Evolutionary conservation across 1,140 invertebrate species (phyloP), one percentile per base, ranked within the genome.

Genomic region (Cotesia vestalis): DNA sequence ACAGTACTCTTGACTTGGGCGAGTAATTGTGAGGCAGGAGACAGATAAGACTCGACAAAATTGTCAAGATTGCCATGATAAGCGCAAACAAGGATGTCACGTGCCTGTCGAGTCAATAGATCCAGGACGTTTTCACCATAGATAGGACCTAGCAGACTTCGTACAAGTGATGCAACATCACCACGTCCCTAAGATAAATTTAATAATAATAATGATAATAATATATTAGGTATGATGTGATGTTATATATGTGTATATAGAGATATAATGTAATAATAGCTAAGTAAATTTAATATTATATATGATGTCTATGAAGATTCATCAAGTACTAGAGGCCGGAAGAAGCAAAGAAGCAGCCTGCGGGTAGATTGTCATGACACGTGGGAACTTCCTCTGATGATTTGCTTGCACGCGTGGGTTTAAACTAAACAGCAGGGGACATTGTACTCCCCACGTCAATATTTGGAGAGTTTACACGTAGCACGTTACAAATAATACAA

Each of bases 31-130:
- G 89, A 87, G 57, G 91, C 91, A 71, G 91, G 91, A 69, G 87
- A 86, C 78, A 91, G 88, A 83, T 91, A 92, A 71, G 89, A 88
- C 72, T 86, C 86, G 76, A 91, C 88, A 79, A 92, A 92, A 76
- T 86, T 87, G 59, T 86, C 83, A 77, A 92, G 81, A 81, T 90
- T 89, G 36, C 90, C 91, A 66, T 89, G 88, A 84, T 90, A 92
- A 75, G 88, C 88, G 79, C 89, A 91, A 36, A 91, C 89, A 73
- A 92, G 88, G 62, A 91, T 86, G 81, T 92, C 90, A 73, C 91
- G 88, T 59, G 91, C 91, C 83, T 92, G 90, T 66, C 90, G 87
- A 72, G 91, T 89, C 79, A 92, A 83, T 77, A 89, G 87, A 78
- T 89, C 87, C 81, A 89, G 86, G 62, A 90, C 90, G 73, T 85